A percentile compares a stretch with the other conserved stretches of the same genome.
These are phyloP conservation scores for Microchirus variegatus DNA, from an alignment of 2,797 vertebrate genomes.

Conservation along the genomic window DNA sequence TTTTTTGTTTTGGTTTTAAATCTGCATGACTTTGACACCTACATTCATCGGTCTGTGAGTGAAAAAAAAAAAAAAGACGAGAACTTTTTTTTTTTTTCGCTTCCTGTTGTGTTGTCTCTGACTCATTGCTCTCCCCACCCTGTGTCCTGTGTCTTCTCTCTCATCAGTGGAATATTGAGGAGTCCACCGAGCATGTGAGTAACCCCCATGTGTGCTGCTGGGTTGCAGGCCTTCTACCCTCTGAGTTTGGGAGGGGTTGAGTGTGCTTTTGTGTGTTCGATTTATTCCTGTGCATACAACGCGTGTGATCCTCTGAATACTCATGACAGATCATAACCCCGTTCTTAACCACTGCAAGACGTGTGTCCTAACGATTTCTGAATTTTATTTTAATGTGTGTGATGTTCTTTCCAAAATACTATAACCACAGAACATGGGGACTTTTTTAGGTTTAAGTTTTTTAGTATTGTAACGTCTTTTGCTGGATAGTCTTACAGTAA, in stretches of 20 bases:
- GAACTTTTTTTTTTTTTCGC: conserved; percentile 87
- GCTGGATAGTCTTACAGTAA: conserved; percentile 17
- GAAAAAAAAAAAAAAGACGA: conserved; percentile 83
- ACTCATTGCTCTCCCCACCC: conserved; percentile 75
- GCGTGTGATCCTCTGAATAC: conserved; percentile 51
- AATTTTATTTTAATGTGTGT: conserved; percentile 4
- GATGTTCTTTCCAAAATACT: conserved; percentile 13
- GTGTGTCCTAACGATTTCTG: conserved; percentile 38
- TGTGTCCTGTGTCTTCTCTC: conserved; percentile 78
- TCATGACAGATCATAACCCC: conserved; percentile 55
- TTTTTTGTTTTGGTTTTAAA: too few relatives aligned
- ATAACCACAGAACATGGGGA: conserved; percentile 37
- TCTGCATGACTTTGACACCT: conserved; percentile 70
- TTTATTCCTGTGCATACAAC: conserved; percentile 20
- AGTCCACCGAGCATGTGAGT: conserved; percentile 97
- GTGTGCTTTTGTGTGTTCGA: conserved; percentile 44
- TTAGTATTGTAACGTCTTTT: conserved; percentile 34
- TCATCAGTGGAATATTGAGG: conserved; percentile 95
- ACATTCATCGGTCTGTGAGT: conserved; percentile 75
- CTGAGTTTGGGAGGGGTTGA: conserved; percentile 62
- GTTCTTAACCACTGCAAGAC: conserved; percentile 57
- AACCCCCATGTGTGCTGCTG: conserved; percentile 86
- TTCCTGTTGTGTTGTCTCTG: conserved; percentile 84
- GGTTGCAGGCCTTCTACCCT: conserved; percentile 67
- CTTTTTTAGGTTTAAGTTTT: conserved; percentile 10